These are phyloP conservation scores for Virgularia gustaviana DNA, from an alignment of 92 coral and sea anemone genomes.

Conservation along the genomic window DNA sequence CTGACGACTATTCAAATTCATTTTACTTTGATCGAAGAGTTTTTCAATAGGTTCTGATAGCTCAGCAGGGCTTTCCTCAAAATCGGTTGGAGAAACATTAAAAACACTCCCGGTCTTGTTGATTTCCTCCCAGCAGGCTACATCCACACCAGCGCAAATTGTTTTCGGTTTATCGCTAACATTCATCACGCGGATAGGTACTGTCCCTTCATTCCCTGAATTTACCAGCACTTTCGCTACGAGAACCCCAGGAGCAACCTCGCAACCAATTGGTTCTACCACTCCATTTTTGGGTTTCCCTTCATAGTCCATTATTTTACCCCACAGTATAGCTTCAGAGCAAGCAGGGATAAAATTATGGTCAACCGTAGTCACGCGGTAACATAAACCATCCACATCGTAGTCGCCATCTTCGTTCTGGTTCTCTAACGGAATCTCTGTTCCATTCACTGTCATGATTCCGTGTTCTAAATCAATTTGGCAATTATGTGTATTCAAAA, in stretches of 20 bases:
- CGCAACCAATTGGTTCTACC: not conserved
- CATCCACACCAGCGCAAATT: constrained; percentile 11
- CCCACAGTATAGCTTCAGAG: not conserved
- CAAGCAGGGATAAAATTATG: not conserved
- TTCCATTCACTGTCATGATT: not conserved
- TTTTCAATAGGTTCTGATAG: not conserved
- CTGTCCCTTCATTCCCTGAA: not conserved
- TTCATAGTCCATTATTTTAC: not conserved
- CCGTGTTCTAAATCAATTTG: not conserved
- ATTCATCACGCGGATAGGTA: constrained; percentile 29
- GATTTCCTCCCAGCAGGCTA: constrained; percentile 1
- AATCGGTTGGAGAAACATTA: not conserved
- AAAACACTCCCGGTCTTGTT: not conserved
- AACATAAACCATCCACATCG: not conserved
- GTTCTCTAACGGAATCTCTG: not conserved
- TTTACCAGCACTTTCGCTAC: too few relatives aligned
- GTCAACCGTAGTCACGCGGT: not conserved
- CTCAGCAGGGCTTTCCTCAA: not conserved
- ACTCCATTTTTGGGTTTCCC: not conserved
- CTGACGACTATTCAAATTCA: too few relatives aligned
- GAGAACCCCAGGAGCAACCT: too few relatives aligned
- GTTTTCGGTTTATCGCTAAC: constrained; percentile 6
- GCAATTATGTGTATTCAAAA: not conserved
- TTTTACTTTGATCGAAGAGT: not conserved
- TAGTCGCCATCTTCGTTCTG: not conserved